These are phyloP conservation scores for Philopedon plagiatum DNA, from an alignment of 2,888 invertebrate genomes.

Conservation along the genomic window DNA sequence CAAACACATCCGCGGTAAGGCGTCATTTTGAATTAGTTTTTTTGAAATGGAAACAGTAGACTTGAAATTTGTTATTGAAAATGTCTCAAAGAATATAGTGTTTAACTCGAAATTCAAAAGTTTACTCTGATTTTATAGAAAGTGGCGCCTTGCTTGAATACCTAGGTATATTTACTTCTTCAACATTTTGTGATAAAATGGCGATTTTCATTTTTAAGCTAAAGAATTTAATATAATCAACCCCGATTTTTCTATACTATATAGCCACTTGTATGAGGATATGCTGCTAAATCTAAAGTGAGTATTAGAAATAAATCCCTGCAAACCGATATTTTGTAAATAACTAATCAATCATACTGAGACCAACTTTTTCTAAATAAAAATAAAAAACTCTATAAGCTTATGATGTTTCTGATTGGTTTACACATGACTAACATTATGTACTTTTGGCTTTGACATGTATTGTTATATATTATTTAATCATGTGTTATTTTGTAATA, in stretches of 20 bases:
- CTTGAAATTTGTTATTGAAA: no score
- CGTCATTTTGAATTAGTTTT: no score
- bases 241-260: background rate
- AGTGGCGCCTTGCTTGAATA: no score
- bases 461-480: background rate
- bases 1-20: no score
- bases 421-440: background rate
- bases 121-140: no score
- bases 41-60: no score
- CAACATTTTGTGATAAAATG: no score
- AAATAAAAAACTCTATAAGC: slow-evolving; percentile 21
- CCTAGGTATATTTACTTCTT: no score
- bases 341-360: slow-evolving; percentile 26
- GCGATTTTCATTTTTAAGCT: no score
- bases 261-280: background rate
- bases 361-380: background rate
- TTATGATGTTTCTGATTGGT: background rate
- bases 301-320: slow-evolving; percentile 9
- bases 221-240: background rate
- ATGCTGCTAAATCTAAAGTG: background rate
- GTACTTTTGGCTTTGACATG: slow-evolving; percentile 1
- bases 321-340: slow-evolving; percentile 14
- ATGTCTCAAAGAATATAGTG: no score
- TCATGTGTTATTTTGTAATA: slow-evolving; percentile 2
- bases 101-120: no score